Evolutionary conservation across 2,888 invertebrate genomes (phyloP).

Genomic region (Caenorhabditis wallacei): DNA sequence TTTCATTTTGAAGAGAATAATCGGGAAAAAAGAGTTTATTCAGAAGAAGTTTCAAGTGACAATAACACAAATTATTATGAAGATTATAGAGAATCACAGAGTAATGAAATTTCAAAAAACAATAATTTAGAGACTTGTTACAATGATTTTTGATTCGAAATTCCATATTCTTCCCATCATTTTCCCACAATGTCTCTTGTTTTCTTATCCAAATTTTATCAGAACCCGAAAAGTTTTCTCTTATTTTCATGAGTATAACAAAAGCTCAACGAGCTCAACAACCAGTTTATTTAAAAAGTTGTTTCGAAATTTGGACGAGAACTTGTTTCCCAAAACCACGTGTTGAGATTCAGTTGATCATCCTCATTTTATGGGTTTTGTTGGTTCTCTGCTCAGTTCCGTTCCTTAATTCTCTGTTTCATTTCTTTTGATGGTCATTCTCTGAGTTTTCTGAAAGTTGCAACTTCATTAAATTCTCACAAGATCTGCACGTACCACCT

Average conservation of each 20-base stretch:
- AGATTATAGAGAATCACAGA: too few species aligned
- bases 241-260: not conserved
- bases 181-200: not conserved
- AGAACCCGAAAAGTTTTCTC: too few species aligned
- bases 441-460: constrained; percentile 38
- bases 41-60: too few species aligned
- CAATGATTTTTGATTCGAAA: not conserved
- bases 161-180: not conserved
- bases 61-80: too few species aligned
- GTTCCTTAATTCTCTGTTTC: constrained; percentile 22
- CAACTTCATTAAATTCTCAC: constrained; percentile 30
- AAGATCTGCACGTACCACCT: constrained; percentile 53
- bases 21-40: too few species aligned
- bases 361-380: constrained; percentile 2
- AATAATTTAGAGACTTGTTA: not conserved
- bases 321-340: constrained; percentile 27
- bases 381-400: constrained; percentile 36
- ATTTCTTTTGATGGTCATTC: constrained; percentile 32
- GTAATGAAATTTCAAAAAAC: too few species aligned
- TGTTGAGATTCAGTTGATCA: constrained; percentile 8
- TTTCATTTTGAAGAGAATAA: constrained; percentile 19
- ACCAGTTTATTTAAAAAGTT: not conserved
- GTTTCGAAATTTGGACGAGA: not conserved
- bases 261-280: constrained; percentile 14
- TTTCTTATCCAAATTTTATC: not conserved